Evolutionary conservation across 2,888 invertebrate species (phyloP).

Genomic region (Siphlonurus alternatus): DNA sequence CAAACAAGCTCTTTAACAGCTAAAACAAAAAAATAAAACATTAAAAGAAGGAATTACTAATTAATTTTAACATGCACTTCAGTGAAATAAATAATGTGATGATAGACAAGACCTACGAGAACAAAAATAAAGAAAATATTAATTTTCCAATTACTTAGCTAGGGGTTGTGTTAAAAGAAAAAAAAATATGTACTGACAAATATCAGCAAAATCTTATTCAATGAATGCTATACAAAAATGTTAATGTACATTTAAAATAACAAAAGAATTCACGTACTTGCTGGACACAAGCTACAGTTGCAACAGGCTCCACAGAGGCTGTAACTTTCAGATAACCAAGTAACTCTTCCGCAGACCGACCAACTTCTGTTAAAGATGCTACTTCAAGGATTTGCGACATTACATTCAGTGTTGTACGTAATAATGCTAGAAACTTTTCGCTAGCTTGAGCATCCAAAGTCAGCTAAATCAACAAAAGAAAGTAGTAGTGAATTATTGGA

Average conservation of each 20-base stretch:
- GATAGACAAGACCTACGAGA: too few relatives aligned
- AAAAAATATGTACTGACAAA: too few relatives aligned
- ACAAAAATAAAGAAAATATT: too few relatives aligned
- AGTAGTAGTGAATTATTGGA: too few relatives aligned
- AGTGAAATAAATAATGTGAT: too few relatives aligned
- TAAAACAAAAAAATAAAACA: conserved; percentile 18
- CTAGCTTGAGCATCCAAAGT: conserved; percentile 61
- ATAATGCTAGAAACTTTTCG: conserved; percentile 50
- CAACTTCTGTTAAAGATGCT: conserved; percentile 49
- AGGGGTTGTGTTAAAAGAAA: too few relatives aligned
- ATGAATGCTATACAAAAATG: conserved; percentile 22
- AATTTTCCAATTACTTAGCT: too few relatives aligned
- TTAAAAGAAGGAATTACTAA: neutral
- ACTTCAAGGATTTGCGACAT: conserved; percentile 54
- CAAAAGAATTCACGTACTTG: conserved; percentile 34
- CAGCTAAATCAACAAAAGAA: conserved; percentile 30
- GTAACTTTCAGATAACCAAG: conserved; percentile 54
- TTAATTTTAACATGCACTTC: too few relatives aligned
- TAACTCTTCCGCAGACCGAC: conserved; percentile 61
- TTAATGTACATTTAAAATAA: neutral
- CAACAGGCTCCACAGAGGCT: conserved; percentile 48
- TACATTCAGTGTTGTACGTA: conserved; percentile 44
- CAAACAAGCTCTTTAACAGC: conserved; percentile 49
- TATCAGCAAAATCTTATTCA: too few relatives aligned
- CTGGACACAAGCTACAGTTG: conserved; percentile 55